phyloP scores from a whole-genome alignment of 1,140 invertebrate species.

The Achatina immaculata region DNA sequence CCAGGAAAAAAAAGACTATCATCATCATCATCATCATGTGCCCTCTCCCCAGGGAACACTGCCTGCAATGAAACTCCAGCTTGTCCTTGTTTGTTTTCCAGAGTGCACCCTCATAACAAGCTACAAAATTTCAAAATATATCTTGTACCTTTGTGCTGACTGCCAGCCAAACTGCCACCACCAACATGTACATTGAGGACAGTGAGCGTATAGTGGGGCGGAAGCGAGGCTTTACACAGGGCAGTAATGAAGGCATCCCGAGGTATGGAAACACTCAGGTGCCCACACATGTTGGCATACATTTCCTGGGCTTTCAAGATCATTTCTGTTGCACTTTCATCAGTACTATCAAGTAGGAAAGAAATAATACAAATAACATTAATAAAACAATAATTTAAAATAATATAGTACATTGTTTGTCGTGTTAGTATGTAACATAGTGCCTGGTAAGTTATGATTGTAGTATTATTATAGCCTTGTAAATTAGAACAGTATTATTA shows the following conservation, averaged over 20 bases:
- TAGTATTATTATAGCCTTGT: too few relatives aligned
- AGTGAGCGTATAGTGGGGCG: constrained; percentile 93
- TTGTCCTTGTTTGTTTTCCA: too few relatives aligned
- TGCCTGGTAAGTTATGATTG: too few relatives aligned
- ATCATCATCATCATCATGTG: too few relatives aligned
- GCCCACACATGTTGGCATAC: constrained; percentile 84
- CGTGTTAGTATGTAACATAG: background rate
- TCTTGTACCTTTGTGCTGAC: constrained; percentile 3
- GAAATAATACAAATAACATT: background rate
- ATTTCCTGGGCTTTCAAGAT: constrained; percentile 92
- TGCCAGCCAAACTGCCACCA: background rate
- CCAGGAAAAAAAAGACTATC: too few relatives aligned
- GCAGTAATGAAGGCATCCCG: constrained; percentile 94
- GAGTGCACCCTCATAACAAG: too few relatives aligned
- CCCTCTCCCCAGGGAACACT: too few relatives aligned
- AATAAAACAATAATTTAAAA: background rate
- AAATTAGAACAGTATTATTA: too few relatives aligned
- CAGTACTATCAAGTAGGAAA: constrained; percentile 77
- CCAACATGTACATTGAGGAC: constrained; percentile 77
- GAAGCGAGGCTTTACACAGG: constrained; percentile 93
- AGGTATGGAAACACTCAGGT: constrained; percentile 80
- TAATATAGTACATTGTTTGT: background rate
- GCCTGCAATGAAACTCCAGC: too few relatives aligned
- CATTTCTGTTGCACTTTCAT: constrained; percentile 89
- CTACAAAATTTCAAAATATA: too few relatives aligned